phyloP scores from a whole-genome alignment of 2,888 invertebrate genomes.

The Dasysyrphus tricinctus region DNA sequence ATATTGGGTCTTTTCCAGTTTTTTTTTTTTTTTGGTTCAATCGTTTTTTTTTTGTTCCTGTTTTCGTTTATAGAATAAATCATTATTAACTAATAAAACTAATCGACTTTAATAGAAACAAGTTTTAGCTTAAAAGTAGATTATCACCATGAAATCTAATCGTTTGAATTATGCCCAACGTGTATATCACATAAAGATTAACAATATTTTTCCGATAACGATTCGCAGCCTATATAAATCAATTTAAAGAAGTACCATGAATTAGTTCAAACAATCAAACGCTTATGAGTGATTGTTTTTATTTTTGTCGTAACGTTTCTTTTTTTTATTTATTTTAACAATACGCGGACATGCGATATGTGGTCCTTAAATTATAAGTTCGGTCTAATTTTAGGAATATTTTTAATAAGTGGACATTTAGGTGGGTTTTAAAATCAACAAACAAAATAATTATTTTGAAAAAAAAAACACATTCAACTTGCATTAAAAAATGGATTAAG shows the following conservation, averaged over 20 bases:
- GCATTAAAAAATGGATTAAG: neutral
- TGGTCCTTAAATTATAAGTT: slow-evolving; percentile 77
- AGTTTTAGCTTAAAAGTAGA: slow-evolving; percentile 27
- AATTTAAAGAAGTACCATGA: slow-evolving; percentile 37
- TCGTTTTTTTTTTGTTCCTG: neutral
- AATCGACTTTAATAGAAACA: slow-evolving; percentile 25
- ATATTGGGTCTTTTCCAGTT: neutral
- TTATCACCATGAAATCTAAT: slow-evolving; percentile 68
- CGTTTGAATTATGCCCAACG: slow-evolving; percentile 51
- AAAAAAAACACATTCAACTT: neutral
- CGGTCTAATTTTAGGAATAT: slow-evolving; percentile 79
- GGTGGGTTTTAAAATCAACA: slow-evolving; percentile 78
- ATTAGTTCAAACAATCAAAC: slow-evolving; percentile 59
- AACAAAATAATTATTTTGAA: neutral
- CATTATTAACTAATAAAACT: slow-evolving; percentile 32
- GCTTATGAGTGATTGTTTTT: slow-evolving; percentile 44
- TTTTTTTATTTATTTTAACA: slow-evolving; percentile 11
- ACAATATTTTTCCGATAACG: slow-evolving; percentile 50
- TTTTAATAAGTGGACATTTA: slow-evolving; percentile 78
- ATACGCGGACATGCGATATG: slow-evolving; percentile 78
- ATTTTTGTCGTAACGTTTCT: slow-evolving; percentile 16
- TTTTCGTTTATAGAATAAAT: slow-evolving; percentile 18
- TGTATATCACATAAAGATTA: slow-evolving; percentile 69
- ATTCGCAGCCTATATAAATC: slow-evolving; percentile 68
- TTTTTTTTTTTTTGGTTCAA: neutral